A percentile compares a stretch with the other conserved stretches of the same genome.
These are phyloP conservation scores for Falco columbarius DNA, from an alignment of 2,797 vertebrate genomes.

Conservation along the genomic window DNA sequence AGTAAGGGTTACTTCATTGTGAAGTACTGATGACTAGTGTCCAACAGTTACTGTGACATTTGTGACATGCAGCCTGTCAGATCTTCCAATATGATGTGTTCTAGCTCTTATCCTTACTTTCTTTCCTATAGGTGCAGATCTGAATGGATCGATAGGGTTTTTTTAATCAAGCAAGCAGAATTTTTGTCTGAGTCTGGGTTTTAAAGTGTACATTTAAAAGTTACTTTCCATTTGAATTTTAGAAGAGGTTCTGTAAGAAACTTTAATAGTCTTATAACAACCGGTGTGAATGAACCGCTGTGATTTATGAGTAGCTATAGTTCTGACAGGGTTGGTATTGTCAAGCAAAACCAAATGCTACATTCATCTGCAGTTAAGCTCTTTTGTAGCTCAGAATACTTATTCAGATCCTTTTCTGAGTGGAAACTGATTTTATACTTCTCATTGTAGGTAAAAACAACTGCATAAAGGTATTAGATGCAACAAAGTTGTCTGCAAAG, in stretches of 20 bases:
- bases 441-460: background rate
- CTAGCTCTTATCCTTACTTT: background rate
- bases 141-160: background rate
- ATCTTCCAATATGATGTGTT: background rate
- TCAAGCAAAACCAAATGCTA: background rate
- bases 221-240: background rate
- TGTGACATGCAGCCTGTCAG: background rate
- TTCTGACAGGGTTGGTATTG: background rate
- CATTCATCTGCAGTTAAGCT: background rate
- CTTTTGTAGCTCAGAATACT: background rate
- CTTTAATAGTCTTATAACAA: background rate
- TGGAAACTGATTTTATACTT: background rate
- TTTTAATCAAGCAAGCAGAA: background rate
- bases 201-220: background rate
- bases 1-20: background rate
- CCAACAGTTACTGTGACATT: background rate
- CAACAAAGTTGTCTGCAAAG: background rate
- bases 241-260: background rate
- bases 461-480: background rate
- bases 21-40: background rate
- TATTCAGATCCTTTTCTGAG: background rate
- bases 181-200: background rate
- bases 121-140: background rate
- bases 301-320: background rate
- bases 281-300: background rate